These are phyloP conservation scores for Arvicanthis niloticus DNA, from an alignment of 2,113 vertebrate species.

Conservation along the genomic window DNA sequence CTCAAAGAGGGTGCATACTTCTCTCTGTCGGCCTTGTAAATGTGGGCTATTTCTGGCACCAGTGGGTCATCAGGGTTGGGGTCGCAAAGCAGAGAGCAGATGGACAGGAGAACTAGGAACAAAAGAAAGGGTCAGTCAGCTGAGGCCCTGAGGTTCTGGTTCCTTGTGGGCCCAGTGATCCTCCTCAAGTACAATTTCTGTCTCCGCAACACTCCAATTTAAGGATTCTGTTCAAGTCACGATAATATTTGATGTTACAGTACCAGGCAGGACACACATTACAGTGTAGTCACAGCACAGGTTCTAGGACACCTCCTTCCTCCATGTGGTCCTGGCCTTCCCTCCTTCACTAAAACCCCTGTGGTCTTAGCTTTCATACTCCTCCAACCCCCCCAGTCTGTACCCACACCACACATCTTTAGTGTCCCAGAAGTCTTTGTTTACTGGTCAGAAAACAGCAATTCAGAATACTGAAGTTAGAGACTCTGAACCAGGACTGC, in stretches of 20 bases:
- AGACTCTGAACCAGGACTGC: background rate
- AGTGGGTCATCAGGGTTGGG: slow-evolving; percentile 93
- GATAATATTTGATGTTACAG: background rate
- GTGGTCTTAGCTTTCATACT: background rate
- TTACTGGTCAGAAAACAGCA: background rate
- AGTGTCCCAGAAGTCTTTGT: background rate
- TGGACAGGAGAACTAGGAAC: slow-evolving; percentile 90
- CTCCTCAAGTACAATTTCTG: no score
- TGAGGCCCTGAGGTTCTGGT: background rate
- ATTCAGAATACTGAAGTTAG: background rate
- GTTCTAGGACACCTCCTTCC: background rate
- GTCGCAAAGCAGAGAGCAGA: slow-evolving; percentile 93
- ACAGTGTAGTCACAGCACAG: no score
- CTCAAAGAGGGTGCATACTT: slow-evolving; percentile 85
- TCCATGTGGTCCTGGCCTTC: background rate
- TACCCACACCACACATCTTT: background rate
- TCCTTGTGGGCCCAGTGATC: background rate
- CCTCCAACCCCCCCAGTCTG: background rate
- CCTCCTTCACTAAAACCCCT: background rate
- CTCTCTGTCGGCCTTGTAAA: slow-evolving; percentile 93
- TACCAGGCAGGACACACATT: no score
- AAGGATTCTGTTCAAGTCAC: background rate
- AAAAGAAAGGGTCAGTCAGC: slow-evolving; percentile 52
- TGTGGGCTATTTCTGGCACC: slow-evolving; percentile 93
- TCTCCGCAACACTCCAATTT: no score